A percentile compares a stretch with the other conserved stretches of the same genome.
Evolutionary conservation across 2,888 invertebrate genomes (phyloP).

Genomic region (Lucinisca nassula): DNA sequence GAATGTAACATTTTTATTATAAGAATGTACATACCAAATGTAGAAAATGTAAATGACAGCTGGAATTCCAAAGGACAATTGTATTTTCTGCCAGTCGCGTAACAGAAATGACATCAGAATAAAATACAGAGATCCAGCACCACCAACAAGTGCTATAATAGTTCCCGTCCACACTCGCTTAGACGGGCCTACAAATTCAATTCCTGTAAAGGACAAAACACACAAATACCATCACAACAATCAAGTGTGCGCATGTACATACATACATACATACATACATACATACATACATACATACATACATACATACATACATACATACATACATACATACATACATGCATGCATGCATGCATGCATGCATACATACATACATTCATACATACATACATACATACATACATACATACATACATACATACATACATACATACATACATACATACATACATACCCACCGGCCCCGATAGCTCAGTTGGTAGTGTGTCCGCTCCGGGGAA

Average conservation of each 20-base stretch:
- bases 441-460: too few relatives aligned
- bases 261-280: slow-evolving; percentile 6
- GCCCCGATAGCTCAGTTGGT: too few relatives aligned
- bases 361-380: slow-evolving; percentile 12
- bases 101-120: slow-evolving; percentile 70
- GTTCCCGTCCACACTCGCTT: slow-evolving; percentile 72
- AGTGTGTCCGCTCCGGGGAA: too few relatives aligned
- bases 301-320: slow-evolving; percentile 2
- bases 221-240: too few relatives aligned
- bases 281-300: slow-evolving; percentile 10
- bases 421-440: slow-evolving; percentile 1
- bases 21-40: background rate
- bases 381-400: slow-evolving; percentile 10
- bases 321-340: slow-evolving; percentile 21
- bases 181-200: slow-evolving; percentile 71
- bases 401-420: background rate
- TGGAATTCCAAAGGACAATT: slow-evolving; percentile 90
- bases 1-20: too few relatives aligned
- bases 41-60: slow-evolving; percentile 89
- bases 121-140: slow-evolving; percentile 70
- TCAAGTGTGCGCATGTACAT: too few relatives aligned
- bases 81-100: slow-evolving; percentile 72
- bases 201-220: slow-evolving; percentile 21
- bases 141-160: slow-evolving; percentile 70
- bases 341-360: slow-evolving; percentile 1